Evolutionary conservation across 2,113 vertebrate genomes (phyloP).

Genomic region (Hippolais icterina): DNA sequence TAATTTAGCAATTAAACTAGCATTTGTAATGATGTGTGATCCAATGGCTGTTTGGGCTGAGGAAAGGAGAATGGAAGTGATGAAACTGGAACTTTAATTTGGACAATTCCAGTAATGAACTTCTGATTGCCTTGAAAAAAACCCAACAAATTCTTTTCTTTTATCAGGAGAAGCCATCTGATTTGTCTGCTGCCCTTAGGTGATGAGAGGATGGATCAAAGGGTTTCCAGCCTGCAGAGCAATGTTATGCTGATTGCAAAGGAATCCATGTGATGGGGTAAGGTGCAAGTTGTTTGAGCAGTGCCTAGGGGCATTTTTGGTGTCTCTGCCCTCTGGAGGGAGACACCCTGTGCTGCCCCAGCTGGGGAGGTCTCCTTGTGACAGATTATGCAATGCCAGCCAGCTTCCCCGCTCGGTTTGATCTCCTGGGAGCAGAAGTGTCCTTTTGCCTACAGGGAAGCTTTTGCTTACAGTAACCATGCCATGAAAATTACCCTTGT

Average conservation of each 20-base stretch:
- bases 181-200: conserved; percentile 65
- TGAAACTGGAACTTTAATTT: conserved; percentile 13
- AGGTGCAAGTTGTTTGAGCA: background rate
- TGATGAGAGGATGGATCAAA: conserved; percentile 42
- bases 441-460: background rate
- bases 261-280: conserved; percentile 48
- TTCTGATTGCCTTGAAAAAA: conserved; percentile 36
- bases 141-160: conserved; percentile 34
- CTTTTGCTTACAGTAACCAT: background rate
- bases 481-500: background rate
- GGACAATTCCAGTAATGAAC: conserved; percentile 43
- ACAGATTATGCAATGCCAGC: background rate
- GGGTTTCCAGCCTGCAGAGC: conserved; percentile 39
- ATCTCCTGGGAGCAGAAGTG: background rate
- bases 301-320: conserved; percentile 37
- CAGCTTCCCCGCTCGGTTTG: background rate
- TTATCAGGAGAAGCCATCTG: conserved; percentile 52
- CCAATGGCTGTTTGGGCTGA: background rate
- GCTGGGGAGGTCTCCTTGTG: background rate
- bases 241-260: conserved; percentile 50
- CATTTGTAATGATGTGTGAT: background rate
- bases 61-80: background rate
- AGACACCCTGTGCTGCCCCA: background rate
- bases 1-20: background rate
- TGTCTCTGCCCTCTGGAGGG: background rate